Evolutionary conservation across 1,140 invertebrate species (phyloP).

Genomic region (Hermetia illucens): DNA sequence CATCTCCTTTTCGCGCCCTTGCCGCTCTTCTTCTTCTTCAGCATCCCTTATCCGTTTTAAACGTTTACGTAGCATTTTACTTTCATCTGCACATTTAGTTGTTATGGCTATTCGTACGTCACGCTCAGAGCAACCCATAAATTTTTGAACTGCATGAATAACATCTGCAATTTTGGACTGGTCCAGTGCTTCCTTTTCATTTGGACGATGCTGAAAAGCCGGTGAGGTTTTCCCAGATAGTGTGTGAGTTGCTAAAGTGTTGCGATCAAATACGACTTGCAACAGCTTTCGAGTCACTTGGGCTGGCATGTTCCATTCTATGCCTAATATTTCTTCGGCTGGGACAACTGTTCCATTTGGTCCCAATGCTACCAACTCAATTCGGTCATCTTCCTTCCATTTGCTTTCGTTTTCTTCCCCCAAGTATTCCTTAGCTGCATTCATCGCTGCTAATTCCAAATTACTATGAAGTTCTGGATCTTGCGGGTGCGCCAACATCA

Average conservation of each 20-base stretch:
- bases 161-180: constrained; percentile 26
- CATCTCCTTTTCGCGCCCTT: no score
- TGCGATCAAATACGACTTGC: constrained; percentile 18
- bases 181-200: constrained; percentile 22
- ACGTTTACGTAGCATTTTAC: no score
- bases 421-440: no score
- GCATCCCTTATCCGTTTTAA: no score
- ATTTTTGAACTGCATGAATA: constrained; percentile 18
- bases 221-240: constrained; percentile 31
- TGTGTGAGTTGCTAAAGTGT: constrained; percentile 28
- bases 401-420: no score
- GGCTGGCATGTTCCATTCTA: constrained; percentile 23
- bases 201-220: constrained; percentile 21
- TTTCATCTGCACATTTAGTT: constrained; percentile 41
- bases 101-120: constrained; percentile 32
- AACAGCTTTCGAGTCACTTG: constrained; percentile 26
- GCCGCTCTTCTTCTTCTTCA: no score
- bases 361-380: constrained; percentile 23
- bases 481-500: no score
- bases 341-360: constrained; percentile 24
- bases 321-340: constrained; percentile 11
- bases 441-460: no score
- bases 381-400: no score
- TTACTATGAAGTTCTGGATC: no score
- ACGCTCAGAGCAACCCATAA: constrained; percentile 19